These are phyloP conservation scores for Dyspetes luteomarginatus DNA, from an alignment of 2,888 invertebrate species.

Conservation along the genomic window DNA sequence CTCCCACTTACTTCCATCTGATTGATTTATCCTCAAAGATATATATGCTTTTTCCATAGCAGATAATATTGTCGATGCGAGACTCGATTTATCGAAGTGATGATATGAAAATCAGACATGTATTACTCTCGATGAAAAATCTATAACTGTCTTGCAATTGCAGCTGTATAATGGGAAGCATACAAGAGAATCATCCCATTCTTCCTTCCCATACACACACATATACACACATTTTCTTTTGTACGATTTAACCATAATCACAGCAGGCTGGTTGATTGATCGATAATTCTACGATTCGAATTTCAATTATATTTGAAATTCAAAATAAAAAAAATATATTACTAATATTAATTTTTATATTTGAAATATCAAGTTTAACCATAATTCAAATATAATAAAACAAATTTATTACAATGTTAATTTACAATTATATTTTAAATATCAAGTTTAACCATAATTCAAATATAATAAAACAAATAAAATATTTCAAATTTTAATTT, in stretches of 20 bases:
- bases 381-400: too few relatives aligned
- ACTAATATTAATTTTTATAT: background rate
- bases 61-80: background rate
- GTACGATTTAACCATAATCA: background rate
- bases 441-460: too few relatives aligned
- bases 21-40: constrained; percentile 60
- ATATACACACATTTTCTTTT: too few relatives aligned
- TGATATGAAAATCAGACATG: constrained; percentile 32
- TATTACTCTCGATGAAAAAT: constrained; percentile 38
- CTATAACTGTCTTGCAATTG: constrained; percentile 28
- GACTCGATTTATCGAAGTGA: constrained; percentile 50
- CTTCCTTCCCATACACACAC: too few relatives aligned
- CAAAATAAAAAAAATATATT: background rate
- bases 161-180: background rate
- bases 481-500: background rate
- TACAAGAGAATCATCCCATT: constrained; percentile 17
- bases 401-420: too few relatives aligned
- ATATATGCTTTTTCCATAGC: background rate
- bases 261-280: background rate
- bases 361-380: too few relatives aligned
- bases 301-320: background rate
- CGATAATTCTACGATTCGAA: background rate
- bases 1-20: constrained; percentile 63
- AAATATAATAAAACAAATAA: too few relatives aligned
- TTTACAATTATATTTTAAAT: too few relatives aligned